phyloP scores from a whole-genome alignment of 2,888 invertebrate species.

The Heliconius erato region DNA sequence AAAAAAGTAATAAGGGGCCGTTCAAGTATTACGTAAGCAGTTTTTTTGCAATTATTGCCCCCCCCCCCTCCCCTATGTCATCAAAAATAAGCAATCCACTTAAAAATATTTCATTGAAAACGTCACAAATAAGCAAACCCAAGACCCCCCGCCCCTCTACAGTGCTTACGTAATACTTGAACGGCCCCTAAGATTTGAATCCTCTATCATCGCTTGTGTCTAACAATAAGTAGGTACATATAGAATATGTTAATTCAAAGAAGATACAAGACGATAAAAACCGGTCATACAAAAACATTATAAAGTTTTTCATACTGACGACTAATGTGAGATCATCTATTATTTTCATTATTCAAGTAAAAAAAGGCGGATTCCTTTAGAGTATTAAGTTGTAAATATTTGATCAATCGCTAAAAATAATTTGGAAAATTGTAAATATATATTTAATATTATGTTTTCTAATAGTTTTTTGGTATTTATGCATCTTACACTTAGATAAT shows the following conservation, averaged over 20 bases:
- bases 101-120: no score
- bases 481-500: no score
- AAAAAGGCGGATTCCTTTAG: neutral
- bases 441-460: neutral
- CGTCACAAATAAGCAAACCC: no score
- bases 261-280: neutral
- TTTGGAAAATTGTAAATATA: neutral
- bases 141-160: no score
- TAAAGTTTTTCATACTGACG: neutral
- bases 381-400: neutral
- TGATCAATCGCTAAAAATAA: neutral
- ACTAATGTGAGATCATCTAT: neutral
- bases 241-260: neutral
- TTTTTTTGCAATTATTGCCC: no score
- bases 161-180: no score
- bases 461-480: neutral
- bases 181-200: neutral
- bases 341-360: neutral
- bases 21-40: no score
- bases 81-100: no score
- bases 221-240: neutral
- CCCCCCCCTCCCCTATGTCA: no score
- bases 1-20: no score
- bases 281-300: constrained; percentile 1
- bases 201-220: neutral